Evolutionary conservation across 2,888 invertebrate genomes (phyloP), one percentile per base, ranked within the genome.

Genomic region (Cephonodes hylas): DNA sequence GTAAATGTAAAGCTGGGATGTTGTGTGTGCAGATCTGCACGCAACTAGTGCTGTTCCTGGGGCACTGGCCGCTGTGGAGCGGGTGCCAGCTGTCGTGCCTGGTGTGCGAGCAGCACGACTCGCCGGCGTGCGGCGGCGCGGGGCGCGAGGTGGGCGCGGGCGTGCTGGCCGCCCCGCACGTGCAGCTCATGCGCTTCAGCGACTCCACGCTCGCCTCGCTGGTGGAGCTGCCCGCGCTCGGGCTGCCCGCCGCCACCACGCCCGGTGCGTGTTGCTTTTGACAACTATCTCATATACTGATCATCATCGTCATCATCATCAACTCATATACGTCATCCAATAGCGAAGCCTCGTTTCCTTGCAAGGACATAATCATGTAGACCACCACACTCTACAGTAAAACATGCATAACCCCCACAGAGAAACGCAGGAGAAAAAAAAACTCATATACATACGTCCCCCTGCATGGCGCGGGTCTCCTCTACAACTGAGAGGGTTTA

Each of bases 11-110:
- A n/a, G n/a, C n/a, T n/a, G 23, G 13, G 13, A 46, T 42, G 18
- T 1, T 6, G 6, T n/a, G 4, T 42, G 1, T 57, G 5, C 73
- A 96, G 95, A 93, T 96, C 67, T 94, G 98, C 79, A 95, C 96
- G 71, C 98, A 99, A 88, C 93, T 99, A 71, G 96, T 99, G 5
- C 96, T 98, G 69, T 97, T 98, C 91, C 91, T 99, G 71, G 98
- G 98, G 0, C 99, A 99, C 85, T 99, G 99, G 93, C 99, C 99
- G 13, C 96, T 97, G 92, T 97, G 97, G 65, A 97, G 97, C 60
- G 97, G 98, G 0, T 96, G 98, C 56, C 94, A 97, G 65, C 93
- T 98, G 22, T 97, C 97, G 68, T 98, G 98, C 0, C 93, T 96
- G 74, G 98, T 99, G 13, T 96, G 97, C 71, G 99, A 99, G 86